Conservation (phyloP, 2,113 vertebrate species). For the Cavia porcellus region DNA sequence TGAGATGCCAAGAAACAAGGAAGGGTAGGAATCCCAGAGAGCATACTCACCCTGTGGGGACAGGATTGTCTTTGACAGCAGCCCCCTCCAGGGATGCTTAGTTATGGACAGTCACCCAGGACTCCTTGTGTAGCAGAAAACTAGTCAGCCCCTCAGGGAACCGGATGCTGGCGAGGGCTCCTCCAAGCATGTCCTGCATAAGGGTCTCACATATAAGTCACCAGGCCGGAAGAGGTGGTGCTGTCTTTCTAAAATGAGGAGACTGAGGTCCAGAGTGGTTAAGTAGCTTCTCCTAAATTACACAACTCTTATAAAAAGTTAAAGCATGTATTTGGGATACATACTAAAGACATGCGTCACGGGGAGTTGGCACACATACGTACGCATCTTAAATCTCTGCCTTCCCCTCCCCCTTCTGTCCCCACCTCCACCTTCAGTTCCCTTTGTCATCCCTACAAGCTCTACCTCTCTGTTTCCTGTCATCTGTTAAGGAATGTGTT, state of each 20-base stretch:
- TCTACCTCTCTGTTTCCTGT: not conserved
- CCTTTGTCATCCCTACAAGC: not conserved
- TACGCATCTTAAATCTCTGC: not conserved
- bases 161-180: not conserved
- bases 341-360: not conserved
- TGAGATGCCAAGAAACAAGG: not conserved
- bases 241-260: not conserved
- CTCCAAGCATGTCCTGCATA: not conserved
- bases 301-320: not conserved
- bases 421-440: not conserved
- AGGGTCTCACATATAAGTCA: not conserved
- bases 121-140: not conserved
- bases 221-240: too few relatives aligned
- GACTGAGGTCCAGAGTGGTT: not conserved
- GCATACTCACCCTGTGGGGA: not conserved
- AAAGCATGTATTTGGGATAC: not conserved
- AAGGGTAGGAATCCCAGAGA: rapidly evolving
- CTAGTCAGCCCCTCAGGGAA: rapidly evolving
- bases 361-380: not conserved
- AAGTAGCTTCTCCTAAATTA: not conserved
- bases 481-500: not conserved
- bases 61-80: not conserved
- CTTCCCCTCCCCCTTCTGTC: too few relatives aligned
- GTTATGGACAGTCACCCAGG: not conserved
- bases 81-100: not conserved